Evolutionary conservation across 2,797 vertebrate species (phyloP).

Genomic region (Sebastes diploproa): DNA sequence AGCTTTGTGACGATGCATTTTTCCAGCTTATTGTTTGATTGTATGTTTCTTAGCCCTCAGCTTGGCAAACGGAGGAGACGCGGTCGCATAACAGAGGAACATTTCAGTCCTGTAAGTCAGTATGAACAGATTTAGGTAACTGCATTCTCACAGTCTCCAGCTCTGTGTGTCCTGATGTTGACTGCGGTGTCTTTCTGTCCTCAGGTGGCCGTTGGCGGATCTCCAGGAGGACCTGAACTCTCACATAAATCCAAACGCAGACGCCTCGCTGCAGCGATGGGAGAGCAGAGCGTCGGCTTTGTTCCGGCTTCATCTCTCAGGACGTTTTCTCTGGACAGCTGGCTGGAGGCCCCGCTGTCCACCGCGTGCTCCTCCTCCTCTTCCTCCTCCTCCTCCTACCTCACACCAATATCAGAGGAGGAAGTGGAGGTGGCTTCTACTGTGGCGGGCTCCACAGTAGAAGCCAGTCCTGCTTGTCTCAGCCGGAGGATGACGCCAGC

Average conservation of each 20-base stretch:
- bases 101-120: slow-evolving; percentile 43
- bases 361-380: slow-evolving; percentile 13
- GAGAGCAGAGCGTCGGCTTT: background rate
- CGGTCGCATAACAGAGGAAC: background rate
- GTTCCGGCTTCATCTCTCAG: slow-evolving; percentile 41
- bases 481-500: background rate
- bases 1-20: too few species aligned
- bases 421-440: background rate
- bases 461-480: background rate
- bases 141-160: accelerated
- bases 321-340: slow-evolving; percentile 22
- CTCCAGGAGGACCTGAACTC: background rate
- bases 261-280: slow-evolving; percentile 5
- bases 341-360: slow-evolving; percentile 37
- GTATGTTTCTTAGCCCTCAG: slow-evolving; percentile 43
- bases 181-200: background rate
- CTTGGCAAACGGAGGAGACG: slow-evolving; percentile 43
- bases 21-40: too few species aligned
- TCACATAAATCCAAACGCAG: slow-evolving; percentile 70
- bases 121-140: background rate
- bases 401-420: slow-evolving; percentile 29
- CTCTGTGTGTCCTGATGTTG: background rate
- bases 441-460: background rate
- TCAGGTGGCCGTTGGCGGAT: slow-evolving; percentile 21
- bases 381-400: slow-evolving; percentile 14